Base-by-base conservation (phyloP, 2,888 invertebrate species). In the Nasonovia ribisnigri region DNA sequence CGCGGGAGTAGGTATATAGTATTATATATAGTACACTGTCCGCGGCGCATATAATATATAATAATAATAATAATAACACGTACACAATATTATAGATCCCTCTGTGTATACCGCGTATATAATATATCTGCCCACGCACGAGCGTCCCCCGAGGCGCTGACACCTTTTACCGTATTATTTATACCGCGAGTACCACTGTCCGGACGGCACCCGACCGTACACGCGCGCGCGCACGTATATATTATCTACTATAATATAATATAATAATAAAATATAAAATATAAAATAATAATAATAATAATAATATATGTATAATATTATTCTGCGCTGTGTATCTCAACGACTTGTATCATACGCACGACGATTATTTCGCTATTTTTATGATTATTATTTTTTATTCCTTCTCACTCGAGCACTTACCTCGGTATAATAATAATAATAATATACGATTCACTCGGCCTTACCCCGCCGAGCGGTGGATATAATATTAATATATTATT, bases 131-230 rank as follows among this genome's bases (percentile, higher is more conserved):
- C 86, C 91, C 91, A 88, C 87, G 87, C 92, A 29, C n/a, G 26
- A 36, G 48, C 87, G 87, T 92, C 92, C 92, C 92, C 87, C 92
- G 42, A 88, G 87, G 92, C 87, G 87, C 92, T 88, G 92, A 92
- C 92, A 92, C 92, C 92, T 92, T 77, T 88, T 88, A 92, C 88
- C 51, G 92, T n/a, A 42, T 42, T 67, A 92, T 88, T 88, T 88
- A 67, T 67, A 84, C 54, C 51, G 46, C 67, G 46, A 46, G 48
- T 84, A 77, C 48, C 29, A 43, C 57, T 29, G 42, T 88, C 88
- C 48, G 46, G 26, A 42, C 42, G 87, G 29, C 87, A n/a, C 48
- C 51, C 43, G 87, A 11, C n/a, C 29, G 84, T 43, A 84, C 26
- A 29, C 86, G 5, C 86, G 5, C 26, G 46, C 8, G n/a, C 60